Conservation (phyloP, 2,113 vertebrate species). For the Chaetorhynchus papuensis region DNA sequence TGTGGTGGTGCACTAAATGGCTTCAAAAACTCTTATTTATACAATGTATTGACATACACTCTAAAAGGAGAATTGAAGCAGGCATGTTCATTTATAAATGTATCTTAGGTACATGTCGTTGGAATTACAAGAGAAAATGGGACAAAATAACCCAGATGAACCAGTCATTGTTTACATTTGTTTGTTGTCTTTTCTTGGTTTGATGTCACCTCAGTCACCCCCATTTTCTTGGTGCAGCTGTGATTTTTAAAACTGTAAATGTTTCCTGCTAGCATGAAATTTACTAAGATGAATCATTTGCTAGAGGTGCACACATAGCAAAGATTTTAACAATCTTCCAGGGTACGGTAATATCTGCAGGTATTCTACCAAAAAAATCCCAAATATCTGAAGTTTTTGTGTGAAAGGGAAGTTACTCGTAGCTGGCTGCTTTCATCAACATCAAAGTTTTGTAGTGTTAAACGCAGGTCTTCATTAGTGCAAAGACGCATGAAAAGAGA, state of each 20-base stretch:
- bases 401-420: neutral
- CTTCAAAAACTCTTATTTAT: conserved; percentile 69
- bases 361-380: neutral
- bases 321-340: neutral
- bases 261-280: neutral
- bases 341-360: neutral
- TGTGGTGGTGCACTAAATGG: conserved; percentile 68
- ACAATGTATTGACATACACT: neutral
- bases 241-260: neutral
- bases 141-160: neutral
- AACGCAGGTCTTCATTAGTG: neutral
- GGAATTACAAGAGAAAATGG: neutral
- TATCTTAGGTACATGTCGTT: neutral
- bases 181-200: neutral
- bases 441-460: neutral
- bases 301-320: neutral
- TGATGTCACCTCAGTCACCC: neutral
- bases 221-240: neutral
- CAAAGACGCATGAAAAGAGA: neutral
- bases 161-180: neutral
- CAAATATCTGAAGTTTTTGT: neutral
- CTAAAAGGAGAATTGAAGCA: conserved; percentile 28
- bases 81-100: neutral
- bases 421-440: neutral
- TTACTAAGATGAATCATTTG: neutral